phyloP scores from a whole-genome alignment of 2,888 invertebrate species.

The Ferrisia virgata region DNA sequence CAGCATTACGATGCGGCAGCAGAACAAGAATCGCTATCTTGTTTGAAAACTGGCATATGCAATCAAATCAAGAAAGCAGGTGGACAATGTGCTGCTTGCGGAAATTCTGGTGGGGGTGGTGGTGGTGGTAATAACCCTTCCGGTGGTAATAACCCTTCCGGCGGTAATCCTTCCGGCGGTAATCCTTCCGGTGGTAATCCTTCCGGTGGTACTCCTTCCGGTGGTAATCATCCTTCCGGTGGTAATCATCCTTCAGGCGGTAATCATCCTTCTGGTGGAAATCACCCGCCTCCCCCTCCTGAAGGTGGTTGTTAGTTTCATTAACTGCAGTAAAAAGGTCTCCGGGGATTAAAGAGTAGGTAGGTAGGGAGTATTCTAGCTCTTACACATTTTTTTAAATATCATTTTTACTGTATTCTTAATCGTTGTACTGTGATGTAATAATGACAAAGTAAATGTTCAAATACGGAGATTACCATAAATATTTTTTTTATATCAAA shows the following conservation, averaged over 20 bases:
- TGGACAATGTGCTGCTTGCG: not conserved
- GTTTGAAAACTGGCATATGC: not conserved
- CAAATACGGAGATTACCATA: too few relatives aligned
- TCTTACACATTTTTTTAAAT: too few relatives aligned
- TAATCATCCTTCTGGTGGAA: not conserved
- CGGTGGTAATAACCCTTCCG: not conserved
- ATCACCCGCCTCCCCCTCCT: too few relatives aligned
- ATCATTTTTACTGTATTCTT: too few relatives aligned
- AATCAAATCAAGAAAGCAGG: not conserved
- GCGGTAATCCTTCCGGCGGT: not conserved
- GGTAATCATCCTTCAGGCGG: not conserved
- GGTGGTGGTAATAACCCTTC: not conserved
- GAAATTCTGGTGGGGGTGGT: not conserved
- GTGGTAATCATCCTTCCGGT: not conserved
- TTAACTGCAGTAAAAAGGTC: too few relatives aligned
- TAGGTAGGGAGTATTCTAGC: too few relatives aligned
- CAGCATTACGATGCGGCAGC: not conserved
- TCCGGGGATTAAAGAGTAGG: too few relatives aligned
- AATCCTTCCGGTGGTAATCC: not conserved
- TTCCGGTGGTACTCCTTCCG: not conserved
- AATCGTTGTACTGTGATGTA: too few relatives aligned
- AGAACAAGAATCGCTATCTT: not conserved
- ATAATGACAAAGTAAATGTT: too few relatives aligned
- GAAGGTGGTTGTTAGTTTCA: too few relatives aligned
- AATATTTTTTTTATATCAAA: too few relatives aligned